Evolutionary conservation across 2,113 vertebrate genomes (phyloP).

Genomic region (Loxodonta africana): DNA sequence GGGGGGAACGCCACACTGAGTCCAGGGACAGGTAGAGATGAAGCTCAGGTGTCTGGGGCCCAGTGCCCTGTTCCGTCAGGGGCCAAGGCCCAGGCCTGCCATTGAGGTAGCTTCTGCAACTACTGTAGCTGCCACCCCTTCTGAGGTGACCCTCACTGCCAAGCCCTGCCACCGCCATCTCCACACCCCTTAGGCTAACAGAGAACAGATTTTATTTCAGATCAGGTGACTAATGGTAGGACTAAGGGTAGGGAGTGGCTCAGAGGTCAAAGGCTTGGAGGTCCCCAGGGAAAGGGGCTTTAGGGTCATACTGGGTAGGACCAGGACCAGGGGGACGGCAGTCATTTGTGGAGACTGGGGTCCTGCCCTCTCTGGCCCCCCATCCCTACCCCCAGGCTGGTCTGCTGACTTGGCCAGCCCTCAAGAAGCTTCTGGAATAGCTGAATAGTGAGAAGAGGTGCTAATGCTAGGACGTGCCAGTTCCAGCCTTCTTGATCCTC

Average conservation of each 20-base stretch:
- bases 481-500: not conserved
- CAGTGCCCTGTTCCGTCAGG: not conserved
- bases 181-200: not conserved
- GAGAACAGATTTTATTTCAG: slow-evolving; percentile 60
- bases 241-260: slow-evolving; percentile 11
- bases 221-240: not conserved
- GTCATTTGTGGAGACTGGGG: not conserved
- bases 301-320: too few species aligned
- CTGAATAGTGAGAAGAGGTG: not conserved
- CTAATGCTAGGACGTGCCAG: not conserved
- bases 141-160: not conserved
- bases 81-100: not conserved
- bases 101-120: not conserved
- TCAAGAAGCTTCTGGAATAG: not conserved
- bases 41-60: not conserved
- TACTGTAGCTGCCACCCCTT: not conserved
- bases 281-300: not conserved
- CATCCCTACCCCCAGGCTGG: not conserved
- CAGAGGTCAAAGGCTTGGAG: not conserved
- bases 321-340: not conserved
- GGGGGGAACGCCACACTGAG: not conserved
- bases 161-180: accelerated
- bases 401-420: not conserved
- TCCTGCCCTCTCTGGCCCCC: not conserved
- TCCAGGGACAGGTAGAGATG: not conserved